phyloP scores from a whole-genome alignment of 2,888 invertebrate genomes.

The Charanyca ferruginea region DNA sequence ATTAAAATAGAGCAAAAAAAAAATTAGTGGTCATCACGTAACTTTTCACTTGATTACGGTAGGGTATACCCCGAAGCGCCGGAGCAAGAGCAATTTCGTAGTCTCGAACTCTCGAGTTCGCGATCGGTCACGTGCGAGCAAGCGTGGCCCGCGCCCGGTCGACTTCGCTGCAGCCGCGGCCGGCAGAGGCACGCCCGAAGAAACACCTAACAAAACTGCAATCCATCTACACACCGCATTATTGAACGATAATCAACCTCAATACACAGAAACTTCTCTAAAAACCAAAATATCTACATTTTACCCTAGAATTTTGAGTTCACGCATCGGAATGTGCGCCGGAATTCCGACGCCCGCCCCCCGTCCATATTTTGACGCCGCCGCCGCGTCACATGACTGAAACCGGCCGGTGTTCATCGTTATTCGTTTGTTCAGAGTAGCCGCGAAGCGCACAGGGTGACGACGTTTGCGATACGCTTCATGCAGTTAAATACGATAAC shows the following conservation, averaged over 20 bases:
- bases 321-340: slow-evolving; percentile 64
- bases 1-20: neutral
- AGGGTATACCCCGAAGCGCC: slow-evolving; percentile 56
- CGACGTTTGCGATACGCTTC: slow-evolving; percentile 68
- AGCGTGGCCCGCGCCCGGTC: slow-evolving; percentile 72
- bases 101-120: slow-evolving; percentile 57
- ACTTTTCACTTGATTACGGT: slow-evolving; percentile 39
- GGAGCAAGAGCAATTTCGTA: slow-evolving; percentile 26
- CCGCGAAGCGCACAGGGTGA: slow-evolving; percentile 69
- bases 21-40: neutral
- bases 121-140: slow-evolving; percentile 79
- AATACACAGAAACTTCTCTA: neutral
- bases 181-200: neutral
- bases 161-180: slow-evolving; percentile 19
- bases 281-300: slow-evolving; percentile 15
- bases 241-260: neutral
- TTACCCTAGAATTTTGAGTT: slow-evolving; percentile 26
- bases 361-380: slow-evolving; percentile 81
- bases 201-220: slow-evolving; percentile 8
- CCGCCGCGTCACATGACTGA: slow-evolving; percentile 80
- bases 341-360: slow-evolving; percentile 72
- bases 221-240: neutral
- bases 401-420: slow-evolving; percentile 73
- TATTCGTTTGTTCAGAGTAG: slow-evolving; percentile 72
- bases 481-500: slow-evolving; percentile 75